Percentiles rank a stretch among this genome's conserved stretches.
Conservation (phyloP, 1,140 invertebrate genomes). For the Diachasmimorpha longicaudata region DNA sequence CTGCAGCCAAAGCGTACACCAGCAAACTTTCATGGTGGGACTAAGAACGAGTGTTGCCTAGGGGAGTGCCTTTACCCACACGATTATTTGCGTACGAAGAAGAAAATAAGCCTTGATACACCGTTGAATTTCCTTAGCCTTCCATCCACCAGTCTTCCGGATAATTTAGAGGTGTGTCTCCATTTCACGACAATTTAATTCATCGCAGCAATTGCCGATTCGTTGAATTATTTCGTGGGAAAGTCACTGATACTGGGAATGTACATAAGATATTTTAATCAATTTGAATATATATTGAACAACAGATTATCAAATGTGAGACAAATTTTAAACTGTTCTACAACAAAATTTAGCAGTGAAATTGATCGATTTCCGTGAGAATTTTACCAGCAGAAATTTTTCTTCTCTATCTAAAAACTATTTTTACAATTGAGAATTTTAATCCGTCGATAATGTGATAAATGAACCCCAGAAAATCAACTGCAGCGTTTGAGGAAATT, state of each 20-base stretch:
- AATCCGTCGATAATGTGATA: not conserved
- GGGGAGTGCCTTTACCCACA: conserved; percentile 25
- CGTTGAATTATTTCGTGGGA: not conserved
- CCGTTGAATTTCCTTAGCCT: not conserved
- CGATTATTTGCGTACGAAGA: conserved; percentile 13
- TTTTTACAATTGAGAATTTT: not conserved
- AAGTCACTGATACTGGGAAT: too few relatives aligned
- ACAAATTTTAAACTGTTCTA: too few relatives aligned
- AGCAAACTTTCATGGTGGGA: conserved; percentile 47
- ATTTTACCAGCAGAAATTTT: too few relatives aligned
- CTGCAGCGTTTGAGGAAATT: not conserved
- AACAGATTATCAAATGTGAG: too few relatives aligned
- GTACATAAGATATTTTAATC: too few relatives aligned
- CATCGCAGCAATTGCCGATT: not conserved
- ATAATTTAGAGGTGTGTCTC: not conserved
- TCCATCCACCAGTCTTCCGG: not conserved
- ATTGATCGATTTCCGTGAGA: too few relatives aligned
- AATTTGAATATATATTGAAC: too few relatives aligned
- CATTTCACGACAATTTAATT: not conserved
- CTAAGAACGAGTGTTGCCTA: conserved; percentile 38
- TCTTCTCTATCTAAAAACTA: not conserved
- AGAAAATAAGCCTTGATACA: not conserved
- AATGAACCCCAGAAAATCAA: not conserved
- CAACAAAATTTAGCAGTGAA: too few relatives aligned
- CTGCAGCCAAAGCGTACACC: conserved; percentile 59